Base-by-base conservation (phyloP, 2,797 vertebrate genomes). In the Clarias fuscus region DNA sequence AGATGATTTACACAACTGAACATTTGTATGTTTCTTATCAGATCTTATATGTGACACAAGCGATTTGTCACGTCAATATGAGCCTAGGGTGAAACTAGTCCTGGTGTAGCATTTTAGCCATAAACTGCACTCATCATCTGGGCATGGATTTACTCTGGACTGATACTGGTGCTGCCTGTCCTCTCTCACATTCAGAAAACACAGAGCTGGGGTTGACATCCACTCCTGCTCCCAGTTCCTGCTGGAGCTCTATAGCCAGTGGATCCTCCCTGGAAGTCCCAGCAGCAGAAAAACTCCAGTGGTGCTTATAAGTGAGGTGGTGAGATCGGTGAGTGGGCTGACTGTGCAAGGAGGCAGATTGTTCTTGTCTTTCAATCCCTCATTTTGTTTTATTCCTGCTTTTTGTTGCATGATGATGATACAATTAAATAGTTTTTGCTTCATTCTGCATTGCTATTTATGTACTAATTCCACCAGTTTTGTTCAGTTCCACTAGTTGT, bases 221-320 rank as follows among this genome's bases (percentile, higher is more conserved):
- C 98, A 99, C 92, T 99, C 98, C 40, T 99, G 98, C 88, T 99
- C 98, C 33, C 98, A 99, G 93, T 99, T 99, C 89, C 93, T 99
- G 62, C 95, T 99, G 81, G 98, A 99, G 86, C 93, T 99, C 48
- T 99, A 99, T 86, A 99, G 97, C 87, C 98, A 99, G 92, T 99
- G 98, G 98, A 93, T 99, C 84, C 96, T 99, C 77, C 98, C 98
- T 0, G 95, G 97, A 13, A 96, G 94, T 84, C 94, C 96, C 0
- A 96, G 93, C 90, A 97, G 95, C 94, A 95, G 95, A 89, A 97
- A 95, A 93, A 98, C 97, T 0, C 98, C 98, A 0, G 96, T 97
- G 84, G 96, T 98, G 87, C 93, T 99, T 37, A 93, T 99, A 88
- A 99, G 98, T 27, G 98, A 99, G 91, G 98, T 99, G 89, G 98